Percentiles rank a stretch among this genome's conserved stretches.
Conservation (phyloP, 2,888 invertebrate genomes). For the Stegana nigrithorax region DNA sequence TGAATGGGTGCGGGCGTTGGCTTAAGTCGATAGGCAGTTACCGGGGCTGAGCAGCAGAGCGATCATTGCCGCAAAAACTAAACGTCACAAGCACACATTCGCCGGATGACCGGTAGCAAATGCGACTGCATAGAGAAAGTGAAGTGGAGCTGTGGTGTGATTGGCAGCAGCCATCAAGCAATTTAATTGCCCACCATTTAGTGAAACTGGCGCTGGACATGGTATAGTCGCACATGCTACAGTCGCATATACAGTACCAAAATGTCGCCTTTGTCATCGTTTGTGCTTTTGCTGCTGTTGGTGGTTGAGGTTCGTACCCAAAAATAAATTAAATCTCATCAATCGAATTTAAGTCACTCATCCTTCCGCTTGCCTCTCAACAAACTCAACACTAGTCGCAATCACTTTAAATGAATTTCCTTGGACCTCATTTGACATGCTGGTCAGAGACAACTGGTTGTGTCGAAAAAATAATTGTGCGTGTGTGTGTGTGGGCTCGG, state of each 20-base stretch:
- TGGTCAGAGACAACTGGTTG: too few species aligned
- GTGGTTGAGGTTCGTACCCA: slow-evolving; percentile 34
- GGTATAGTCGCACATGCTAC: background rate
- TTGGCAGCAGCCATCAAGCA: slow-evolving; percentile 59
- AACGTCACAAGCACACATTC: slow-evolving; percentile 22
- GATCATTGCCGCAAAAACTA: slow-evolving; percentile 13
- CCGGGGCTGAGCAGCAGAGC: too few species aligned
- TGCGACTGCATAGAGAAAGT: background rate
- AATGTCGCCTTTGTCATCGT: background rate
- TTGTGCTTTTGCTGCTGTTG: slow-evolving; percentile 1
- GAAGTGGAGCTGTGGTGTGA: slow-evolving; percentile 23
- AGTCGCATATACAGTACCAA: background rate
- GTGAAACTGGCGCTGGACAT: slow-evolving; percentile 22
- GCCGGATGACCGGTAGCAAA: background rate
- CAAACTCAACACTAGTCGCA: too few species aligned
- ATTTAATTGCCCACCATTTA: slow-evolving; percentile 62
- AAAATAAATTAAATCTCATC: slow-evolving; percentile 48
- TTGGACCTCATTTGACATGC: too few species aligned
- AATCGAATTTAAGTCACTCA: slow-evolving; percentile 53
- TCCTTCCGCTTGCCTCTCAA: too few species aligned
- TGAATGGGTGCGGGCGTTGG: background rate
- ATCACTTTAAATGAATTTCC: too few species aligned
- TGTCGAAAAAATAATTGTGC: too few species aligned
- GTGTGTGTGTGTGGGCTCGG: too few species aligned
- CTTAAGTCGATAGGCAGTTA: too few species aligned